Evolutionary conservation across 1,140 invertebrate genomes (phyloP), one percentile per base, ranked within the genome.

Genomic region (Trypoxylus dichotomus): DNA sequence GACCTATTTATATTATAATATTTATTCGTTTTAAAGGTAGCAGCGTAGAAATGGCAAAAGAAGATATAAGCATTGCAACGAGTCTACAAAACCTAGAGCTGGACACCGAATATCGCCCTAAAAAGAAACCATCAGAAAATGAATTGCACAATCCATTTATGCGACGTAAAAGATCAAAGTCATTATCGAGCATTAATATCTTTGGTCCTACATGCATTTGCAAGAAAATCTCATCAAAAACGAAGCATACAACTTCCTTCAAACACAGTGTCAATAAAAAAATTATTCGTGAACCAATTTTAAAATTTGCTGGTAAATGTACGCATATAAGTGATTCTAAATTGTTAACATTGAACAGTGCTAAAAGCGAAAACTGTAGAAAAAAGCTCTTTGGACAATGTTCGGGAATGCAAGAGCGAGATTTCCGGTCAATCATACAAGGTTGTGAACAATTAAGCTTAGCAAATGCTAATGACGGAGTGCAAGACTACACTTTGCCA

Each of bases 381-480:
- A 83, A 80, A 77, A 72, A 43, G n/a, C 76, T 83, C 43, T 84
- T 85, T 77, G 83, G 83, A 41, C 81, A 83, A 73, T 80, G 77
- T 60, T 82, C 73, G 42, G 73, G 80, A 41, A 21, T 63, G 41
- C 78, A 77, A 27, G 81, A 84, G 43, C 79, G 83, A 78, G 82
- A 86, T 79, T 86, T 86, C 77, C 82, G 83, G 58, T 82, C 82
- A 8, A 80, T 86, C 21, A 75, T 86, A 19, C 80, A 85, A 73
- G 84, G 82, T 27, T 86, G 84, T 79, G 81, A 86, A 80, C 79
- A 82, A 43, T 81, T 86, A 54, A 85, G 80, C 79, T 77, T 86
- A 77, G 80, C 80, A 54, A 82, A 78, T 79, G 76, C 78, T 43
- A 80, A 79, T 74, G 77, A 80, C 78, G 79, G 77, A 43, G 78